A percentile compares a stretch with the other conserved stretches of the same genome.
These are phyloP conservation scores for Diglossa cyanea DNA, from an alignment of 2,797 vertebrate species.

Conservation along the genomic window DNA sequence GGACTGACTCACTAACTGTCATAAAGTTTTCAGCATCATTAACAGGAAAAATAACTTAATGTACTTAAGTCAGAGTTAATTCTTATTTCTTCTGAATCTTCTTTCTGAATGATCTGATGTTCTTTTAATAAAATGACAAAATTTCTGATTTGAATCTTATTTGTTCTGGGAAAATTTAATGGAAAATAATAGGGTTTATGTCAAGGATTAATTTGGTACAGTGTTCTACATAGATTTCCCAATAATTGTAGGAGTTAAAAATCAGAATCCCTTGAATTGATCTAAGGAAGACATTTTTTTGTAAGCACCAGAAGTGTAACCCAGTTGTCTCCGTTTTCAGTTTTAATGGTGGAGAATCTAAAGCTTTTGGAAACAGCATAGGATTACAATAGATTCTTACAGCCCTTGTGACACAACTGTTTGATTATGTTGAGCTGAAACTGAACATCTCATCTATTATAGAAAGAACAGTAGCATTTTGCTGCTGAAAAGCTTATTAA, in stretches of 20 bases:
- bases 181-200: background rate
- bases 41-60: background rate
- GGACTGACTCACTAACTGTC: accelerated
- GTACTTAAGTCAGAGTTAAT: background rate
- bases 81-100: background rate
- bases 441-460: background rate
- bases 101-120: background rate
- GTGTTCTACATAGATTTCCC: background rate
- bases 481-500: background rate
- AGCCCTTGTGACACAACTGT: background rate
- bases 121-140: background rate
- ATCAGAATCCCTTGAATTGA: background rate
- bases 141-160: background rate
- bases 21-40: background rate
- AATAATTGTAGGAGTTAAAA: background rate
- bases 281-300: background rate
- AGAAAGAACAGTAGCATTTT: background rate
- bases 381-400: background rate
- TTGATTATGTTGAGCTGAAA: background rate
- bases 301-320: background rate
- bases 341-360: background rate
- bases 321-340: background rate
- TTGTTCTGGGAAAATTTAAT: background rate
- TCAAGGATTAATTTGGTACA: background rate
- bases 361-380: background rate